Base-by-base conservation (phyloP, 2,797 vertebrate species). In the Vespertilio murinus region DNA sequence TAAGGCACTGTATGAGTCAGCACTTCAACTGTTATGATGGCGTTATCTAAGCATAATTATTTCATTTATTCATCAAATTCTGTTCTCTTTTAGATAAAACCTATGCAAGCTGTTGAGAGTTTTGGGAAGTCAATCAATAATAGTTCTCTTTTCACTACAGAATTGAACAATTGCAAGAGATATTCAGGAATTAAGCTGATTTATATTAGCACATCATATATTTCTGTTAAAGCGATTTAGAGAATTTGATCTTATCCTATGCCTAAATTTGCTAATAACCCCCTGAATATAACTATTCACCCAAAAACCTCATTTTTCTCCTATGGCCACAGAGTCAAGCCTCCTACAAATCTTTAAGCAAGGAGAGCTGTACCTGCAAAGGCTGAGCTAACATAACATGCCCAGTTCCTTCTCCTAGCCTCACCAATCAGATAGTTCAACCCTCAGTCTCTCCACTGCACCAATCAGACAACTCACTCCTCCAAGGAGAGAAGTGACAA, bases 121-220 rank as follows among this genome's bases (percentile, higher is more conserved):
- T 91, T 89, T 10, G 78, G 47, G 28, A 75, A 49, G 82, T 91
- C 42, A 82, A 23, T 80, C 42, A 88, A 85, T 80, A 67, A 65
- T 45, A 54, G 18, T 0, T n/a, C 5, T 81, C 6, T 52, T 49
- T 78, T 4, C 0, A 7, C 3, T 25, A 3, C 20, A 10, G 5
- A 73, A 16, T 12, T 40, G 38, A 90, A 70, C 8, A 64, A 33
- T 6, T 64, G 38, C 56, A n/a, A 88, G 5, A n/a, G 8, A 94
- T 23, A 40, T 14, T 12, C 45, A 73, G 75, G 38, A 70, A 73
- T 64, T 2, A n/a, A 84, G 6, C 10, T 30, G 71, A 30, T 77
- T 1, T 7, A 64, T 73, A 8, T 69, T 28, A 91, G 35, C 1
- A 64, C n/a, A 73, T 83, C 17, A 69, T 92, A 16, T 75, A 28